Conservation (phyloP, 1,140 invertebrate species). For the Bombus waltoni region DNA sequence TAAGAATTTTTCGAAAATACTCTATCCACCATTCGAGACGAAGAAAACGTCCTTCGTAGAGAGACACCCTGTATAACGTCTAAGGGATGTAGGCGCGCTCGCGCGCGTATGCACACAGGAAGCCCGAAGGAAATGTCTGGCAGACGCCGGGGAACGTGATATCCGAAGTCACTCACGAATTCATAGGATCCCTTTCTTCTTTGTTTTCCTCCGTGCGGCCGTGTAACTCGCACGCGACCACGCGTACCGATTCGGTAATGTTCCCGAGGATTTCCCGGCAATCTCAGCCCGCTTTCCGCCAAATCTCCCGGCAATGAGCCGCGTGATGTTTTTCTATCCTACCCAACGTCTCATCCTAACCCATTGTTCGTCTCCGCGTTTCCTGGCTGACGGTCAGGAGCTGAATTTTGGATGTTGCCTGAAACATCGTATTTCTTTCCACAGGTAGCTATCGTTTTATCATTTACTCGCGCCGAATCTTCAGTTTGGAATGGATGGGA, state of each 20-base stretch:
- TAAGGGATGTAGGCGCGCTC: not conserved
- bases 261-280: constrained; percentile 52
- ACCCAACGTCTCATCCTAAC: not conserved
- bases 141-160: constrained; percentile 63
- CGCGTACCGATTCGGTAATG: constrained; percentile 63
- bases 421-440: not conserved
- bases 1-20: too few species aligned
- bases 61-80: not conserved
- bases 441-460: not conserved
- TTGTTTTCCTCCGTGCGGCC: constrained; percentile 50
- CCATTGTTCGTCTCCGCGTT: not conserved
- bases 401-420: constrained; percentile 25
- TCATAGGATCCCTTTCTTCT: constrained; percentile 64
- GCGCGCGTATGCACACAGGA: constrained; percentile 46
- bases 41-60: not conserved
- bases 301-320: constrained; percentile 61
- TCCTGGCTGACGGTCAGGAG: constrained; percentile 9
- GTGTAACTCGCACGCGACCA: constrained; percentile 55
- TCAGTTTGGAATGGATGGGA: not conserved
- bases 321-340: constrained; percentile 40
- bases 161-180: constrained; percentile 70
- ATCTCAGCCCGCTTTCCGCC: constrained; percentile 48
- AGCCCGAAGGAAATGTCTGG: constrained; percentile 61
- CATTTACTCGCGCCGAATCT: not conserved
- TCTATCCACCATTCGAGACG: too few species aligned